A percentile compares a stretch with the other conserved stretches of the same genome.
Evolutionary conservation across 2,888 invertebrate species (phyloP).

Genomic region (Melanostoma scalare): DNA sequence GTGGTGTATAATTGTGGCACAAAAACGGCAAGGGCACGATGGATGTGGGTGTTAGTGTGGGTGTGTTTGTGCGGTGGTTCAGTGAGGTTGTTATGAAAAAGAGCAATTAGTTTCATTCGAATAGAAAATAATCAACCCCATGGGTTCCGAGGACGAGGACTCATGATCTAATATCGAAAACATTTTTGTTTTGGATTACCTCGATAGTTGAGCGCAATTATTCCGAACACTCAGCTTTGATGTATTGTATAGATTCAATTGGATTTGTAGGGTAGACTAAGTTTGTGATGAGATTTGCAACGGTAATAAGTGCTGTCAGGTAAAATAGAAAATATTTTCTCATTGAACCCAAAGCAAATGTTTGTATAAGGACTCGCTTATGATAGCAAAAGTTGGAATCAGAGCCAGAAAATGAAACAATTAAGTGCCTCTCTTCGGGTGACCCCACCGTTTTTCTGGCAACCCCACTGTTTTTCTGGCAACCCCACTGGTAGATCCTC

Average conservation of each 20-base stretch:
- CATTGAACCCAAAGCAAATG: too few species aligned
- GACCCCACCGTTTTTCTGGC: too few species aligned
- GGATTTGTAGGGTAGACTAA: neutral
- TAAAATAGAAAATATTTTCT: too few species aligned
- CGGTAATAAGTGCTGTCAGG: too few species aligned
- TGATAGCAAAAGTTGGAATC: too few species aligned
- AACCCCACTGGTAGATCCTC: too few species aligned
- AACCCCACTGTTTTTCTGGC: too few species aligned
- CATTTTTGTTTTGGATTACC: slow-evolving; percentile 56
- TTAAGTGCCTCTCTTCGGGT: too few species aligned
- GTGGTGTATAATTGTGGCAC: slow-evolving; percentile 16
- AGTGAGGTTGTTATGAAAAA: slow-evolving; percentile 34
- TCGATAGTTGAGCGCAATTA: slow-evolving; percentile 28
- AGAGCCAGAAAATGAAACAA: too few species aligned
- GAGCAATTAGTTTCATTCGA: slow-evolving; percentile 72
- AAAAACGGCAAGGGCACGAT: too few species aligned
- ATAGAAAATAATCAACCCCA: slow-evolving; percentile 64
- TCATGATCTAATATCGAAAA: slow-evolving; percentile 67
- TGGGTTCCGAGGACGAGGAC: slow-evolving; percentile 27
- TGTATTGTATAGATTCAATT: too few species aligned
- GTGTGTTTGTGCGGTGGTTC: neutral
- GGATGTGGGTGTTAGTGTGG: neutral
- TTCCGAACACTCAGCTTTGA: neutral
- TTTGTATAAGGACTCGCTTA: too few species aligned
- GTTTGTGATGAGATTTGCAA: neutral